Evolutionary conservation across 2,797 vertebrate species (phyloP).

Genomic region (Staurois parvus): DNA sequence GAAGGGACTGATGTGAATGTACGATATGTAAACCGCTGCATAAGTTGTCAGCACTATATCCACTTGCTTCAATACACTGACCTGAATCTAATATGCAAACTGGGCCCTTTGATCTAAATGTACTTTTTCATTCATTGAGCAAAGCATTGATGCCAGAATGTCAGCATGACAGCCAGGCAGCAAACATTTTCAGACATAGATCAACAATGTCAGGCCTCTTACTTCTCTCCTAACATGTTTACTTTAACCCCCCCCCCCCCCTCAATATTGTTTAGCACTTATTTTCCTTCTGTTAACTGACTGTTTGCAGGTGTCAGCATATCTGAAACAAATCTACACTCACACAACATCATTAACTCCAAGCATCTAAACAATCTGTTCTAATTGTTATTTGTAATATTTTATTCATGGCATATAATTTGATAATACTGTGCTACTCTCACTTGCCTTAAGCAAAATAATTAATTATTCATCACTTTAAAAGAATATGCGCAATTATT

Average conservation of each 20-base stretch:
- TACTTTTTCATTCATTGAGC: no score
- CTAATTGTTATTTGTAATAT: background rate
- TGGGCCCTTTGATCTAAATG: no score
- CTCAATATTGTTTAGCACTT: no score
- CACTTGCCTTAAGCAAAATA: background rate
- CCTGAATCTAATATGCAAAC: no score
- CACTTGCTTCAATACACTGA: no score
- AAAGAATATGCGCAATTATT: background rate
- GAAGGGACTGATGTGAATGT: no score
- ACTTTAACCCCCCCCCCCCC: no score
- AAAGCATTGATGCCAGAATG: no score
- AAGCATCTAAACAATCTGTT: background rate
- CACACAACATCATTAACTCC: background rate
- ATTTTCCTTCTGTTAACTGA: background rate
- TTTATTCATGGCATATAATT: background rate
- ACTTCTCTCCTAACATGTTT: background rate
- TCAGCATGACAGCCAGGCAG: background rate
- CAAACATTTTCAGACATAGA: background rate
- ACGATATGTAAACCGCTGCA: no score
- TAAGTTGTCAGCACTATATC: no score
- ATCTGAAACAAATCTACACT: background rate
- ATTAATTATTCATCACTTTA: background rate
- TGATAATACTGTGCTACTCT: background rate
- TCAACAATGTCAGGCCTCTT: background rate
- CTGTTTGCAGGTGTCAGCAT: background rate